Evolutionary conservation across 2,888 invertebrate species (phyloP), one percentile per base, ranked within the genome.

Genomic region (Podotricha telesiphe): DNA sequence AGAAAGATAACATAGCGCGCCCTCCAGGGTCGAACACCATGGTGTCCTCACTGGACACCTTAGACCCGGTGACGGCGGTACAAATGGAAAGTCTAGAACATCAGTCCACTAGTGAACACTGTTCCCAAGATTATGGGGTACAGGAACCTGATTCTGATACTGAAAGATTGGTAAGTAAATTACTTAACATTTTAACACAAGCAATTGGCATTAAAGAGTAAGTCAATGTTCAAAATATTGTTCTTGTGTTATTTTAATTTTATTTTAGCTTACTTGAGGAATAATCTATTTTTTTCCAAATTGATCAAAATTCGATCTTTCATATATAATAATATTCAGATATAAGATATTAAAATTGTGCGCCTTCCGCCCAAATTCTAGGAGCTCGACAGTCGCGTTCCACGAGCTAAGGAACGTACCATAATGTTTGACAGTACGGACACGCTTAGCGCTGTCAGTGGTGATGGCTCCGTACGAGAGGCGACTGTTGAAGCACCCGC

Each of bases 21-120:
- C 89, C 89, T 86, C 82, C 88, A 93, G 97, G 96, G 75, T 97
- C 97, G 68, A 97, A 96, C 84, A 97, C 97, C 15, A 95, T 97
- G 94, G 96, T 97, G 65, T 97, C 97, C 28, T 96, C 96, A 19
- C 93, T 95, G 75, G 96, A 96, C 79, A 95, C 95, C 22, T 86
- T 96, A 77, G 96, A 95, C 80, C 94, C 94, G 13, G 82, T 93
- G 59, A 93, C 93, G 0, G 85, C 93, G 0, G 88, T 93, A 5
- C 91, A 93, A 72, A 86, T 93, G 84, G 93, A 94, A 78, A 91
- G 92, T 66, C 75, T 91, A 22, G 93, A 91, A 67, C 92, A 93
- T 69, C 91, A 88, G 71, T 89, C 92, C 2, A 88, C 87, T 0
- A 91, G 93, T 69, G 93, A 93, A 76, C 92, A 91, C 62, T 87